Conservation (phyloP, 2,113 vertebrate genomes). For the Nesoenas mayeri region DNA sequence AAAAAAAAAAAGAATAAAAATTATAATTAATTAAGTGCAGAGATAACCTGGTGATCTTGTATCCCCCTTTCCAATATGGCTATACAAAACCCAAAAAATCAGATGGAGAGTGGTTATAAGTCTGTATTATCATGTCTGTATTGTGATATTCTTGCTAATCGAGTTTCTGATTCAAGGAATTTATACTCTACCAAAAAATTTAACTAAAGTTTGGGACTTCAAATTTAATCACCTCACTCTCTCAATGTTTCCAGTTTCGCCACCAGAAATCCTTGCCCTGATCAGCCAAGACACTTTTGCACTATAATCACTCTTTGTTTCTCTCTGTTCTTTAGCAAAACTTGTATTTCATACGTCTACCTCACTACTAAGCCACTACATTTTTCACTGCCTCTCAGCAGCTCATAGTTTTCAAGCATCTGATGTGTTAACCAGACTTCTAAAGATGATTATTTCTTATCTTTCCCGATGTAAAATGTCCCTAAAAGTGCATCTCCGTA, state of each 20-base stretch:
- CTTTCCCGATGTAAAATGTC: neutral
- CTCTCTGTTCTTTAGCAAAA: neutral
- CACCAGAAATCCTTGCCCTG: neutral
- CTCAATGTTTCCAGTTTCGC: neutral
- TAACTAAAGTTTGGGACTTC: neutral
- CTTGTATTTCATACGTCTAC: neutral
- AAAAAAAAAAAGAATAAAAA: neutral
- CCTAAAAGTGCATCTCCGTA: neutral
- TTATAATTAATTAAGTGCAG: neutral
- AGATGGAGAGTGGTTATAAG: neutral
- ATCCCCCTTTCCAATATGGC: neutral
- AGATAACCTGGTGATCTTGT: neutral
- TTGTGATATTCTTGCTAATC: neutral
- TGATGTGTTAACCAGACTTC: neutral
- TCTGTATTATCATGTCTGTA: too few relatives aligned
- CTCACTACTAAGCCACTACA: neutral
- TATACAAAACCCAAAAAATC: neutral
- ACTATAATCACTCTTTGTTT: neutral
- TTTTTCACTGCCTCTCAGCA: neutral
- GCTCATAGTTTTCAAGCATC: neutral
- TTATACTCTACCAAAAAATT: neutral
- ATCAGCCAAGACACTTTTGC: neutral
- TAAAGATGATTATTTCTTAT: neutral
- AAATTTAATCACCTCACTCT: neutral
- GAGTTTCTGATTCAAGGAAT: neutral